phyloP scores from a whole-genome alignment of 2,888 invertebrate genomes.

The Chymomyza amoena region DNA sequence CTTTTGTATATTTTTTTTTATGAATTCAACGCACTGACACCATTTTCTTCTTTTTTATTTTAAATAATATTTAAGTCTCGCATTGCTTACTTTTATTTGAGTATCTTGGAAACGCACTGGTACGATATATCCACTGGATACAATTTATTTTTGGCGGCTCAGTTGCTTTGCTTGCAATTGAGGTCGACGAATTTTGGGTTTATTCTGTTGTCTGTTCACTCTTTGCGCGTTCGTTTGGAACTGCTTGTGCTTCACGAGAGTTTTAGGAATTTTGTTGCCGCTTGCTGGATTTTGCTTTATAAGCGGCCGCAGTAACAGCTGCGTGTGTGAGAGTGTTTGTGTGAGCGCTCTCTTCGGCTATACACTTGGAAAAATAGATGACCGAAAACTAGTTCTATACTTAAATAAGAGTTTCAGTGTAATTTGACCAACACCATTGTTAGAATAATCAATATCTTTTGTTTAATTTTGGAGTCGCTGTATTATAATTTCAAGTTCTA shows the following conservation, averaged over 20 bases:
- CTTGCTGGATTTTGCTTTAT: slow-evolving; percentile 56
- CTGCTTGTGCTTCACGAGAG: slow-evolving; percentile 54
- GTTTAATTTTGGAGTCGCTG: no score
- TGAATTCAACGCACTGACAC: not conserved
- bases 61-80: slow-evolving; percentile 13
- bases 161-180: slow-evolving; percentile 21
- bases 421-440: no score
- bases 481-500: no score
- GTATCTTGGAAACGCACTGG: not conserved
- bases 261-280: slow-evolving; percentile 55
- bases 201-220: slow-evolving; percentile 11
- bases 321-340: slow-evolving; percentile 1
- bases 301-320: slow-evolving; percentile 40
- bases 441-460: no score
- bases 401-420: no score
- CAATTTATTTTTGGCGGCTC: slow-evolving; percentile 40
- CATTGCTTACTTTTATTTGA: slow-evolving; percentile 24
- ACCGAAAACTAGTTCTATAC: no score
- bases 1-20: not conserved
- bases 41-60: slow-evolving; percentile 42
- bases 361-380: not conserved
- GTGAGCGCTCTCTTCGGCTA: slow-evolving; percentile 12
- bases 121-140: slow-evolving; percentile 34
- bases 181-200: slow-evolving; percentile 61
- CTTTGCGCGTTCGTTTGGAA: slow-evolving; percentile 67